These are phyloP conservation scores for Calycopis cecrops DNA, from an alignment of 1,140 invertebrate species.

Conservation along the genomic window DNA sequence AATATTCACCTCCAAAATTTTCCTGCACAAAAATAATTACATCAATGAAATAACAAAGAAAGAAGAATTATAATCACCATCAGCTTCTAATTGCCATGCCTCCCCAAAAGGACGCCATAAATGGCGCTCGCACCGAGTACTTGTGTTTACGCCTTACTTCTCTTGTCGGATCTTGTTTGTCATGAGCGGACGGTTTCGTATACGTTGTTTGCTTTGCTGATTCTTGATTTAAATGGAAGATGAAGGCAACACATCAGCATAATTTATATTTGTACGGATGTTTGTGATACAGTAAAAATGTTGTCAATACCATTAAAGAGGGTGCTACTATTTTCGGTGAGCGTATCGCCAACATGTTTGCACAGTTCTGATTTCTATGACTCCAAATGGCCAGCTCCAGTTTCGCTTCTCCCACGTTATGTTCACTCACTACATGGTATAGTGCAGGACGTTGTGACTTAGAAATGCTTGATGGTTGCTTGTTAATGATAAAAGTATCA, in stretches of 20 bases:
- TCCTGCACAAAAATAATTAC: neutral
- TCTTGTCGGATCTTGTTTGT: too few relatives aligned
- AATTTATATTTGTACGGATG: neutral
- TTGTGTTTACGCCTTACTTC: too few relatives aligned
- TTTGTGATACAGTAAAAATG: neutral
- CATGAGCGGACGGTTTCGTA: too few relatives aligned
- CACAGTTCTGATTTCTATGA: neutral
- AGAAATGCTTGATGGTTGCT: conserved; percentile 9
- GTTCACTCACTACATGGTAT: conserved; percentile 7
- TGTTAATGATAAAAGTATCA: conserved; percentile 16
- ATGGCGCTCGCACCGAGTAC: too few relatives aligned
- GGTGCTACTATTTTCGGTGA: neutral
- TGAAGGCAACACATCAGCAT: neutral
- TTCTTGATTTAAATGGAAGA: neutral
- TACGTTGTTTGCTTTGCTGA: too few relatives aligned
- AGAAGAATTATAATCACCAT: too few relatives aligned
- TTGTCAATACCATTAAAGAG: neutral
- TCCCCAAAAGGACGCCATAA: too few relatives aligned
- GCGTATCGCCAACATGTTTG: neutral
- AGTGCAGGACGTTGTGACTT: conserved; percentile 6
- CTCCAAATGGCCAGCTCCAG: neutral
- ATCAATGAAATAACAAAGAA: neutral
- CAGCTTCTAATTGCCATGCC: too few relatives aligned
- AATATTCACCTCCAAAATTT: neutral
- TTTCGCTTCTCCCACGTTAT: neutral